Evolutionary conservation across 2,113 vertebrate species (phyloP).

Genomic region (Lepus timidus): DNA sequence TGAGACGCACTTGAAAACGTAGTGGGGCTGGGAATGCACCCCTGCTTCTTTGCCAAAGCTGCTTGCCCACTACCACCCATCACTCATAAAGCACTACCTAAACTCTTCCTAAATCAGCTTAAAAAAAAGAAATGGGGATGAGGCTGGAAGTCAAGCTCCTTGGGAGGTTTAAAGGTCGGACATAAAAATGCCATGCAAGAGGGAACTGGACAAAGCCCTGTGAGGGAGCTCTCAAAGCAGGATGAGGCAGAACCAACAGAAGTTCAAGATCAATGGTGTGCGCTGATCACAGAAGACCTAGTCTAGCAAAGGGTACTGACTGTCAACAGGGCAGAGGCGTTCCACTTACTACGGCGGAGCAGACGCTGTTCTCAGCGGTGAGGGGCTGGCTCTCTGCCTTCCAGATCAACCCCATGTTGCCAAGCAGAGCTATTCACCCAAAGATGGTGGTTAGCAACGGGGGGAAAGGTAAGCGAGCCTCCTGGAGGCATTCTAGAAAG

Average conservation of each 20-base stretch:
- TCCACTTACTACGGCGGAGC: slow-evolving; percentile 61
- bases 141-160: slow-evolving; percentile 17
- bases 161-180: slow-evolving; percentile 75
- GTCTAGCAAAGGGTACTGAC: slow-evolving; percentile 68
- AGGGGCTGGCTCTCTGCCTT: slow-evolving; percentile 56
- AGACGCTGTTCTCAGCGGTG: slow-evolving; percentile 49
- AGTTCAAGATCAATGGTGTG: slow-evolving; percentile 81
- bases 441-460: background rate
- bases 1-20: slow-evolving; percentile 15
- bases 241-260: slow-evolving; percentile 76
- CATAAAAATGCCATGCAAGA: slow-evolving; percentile 74
- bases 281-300: slow-evolving; percentile 82
- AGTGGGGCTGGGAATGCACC: background rate
- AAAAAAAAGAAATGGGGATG: slow-evolving; percentile 62
- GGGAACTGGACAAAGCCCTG: slow-evolving; percentile 81
- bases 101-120: slow-evolving; percentile 69
- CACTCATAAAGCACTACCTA: slow-evolving; percentile 58
- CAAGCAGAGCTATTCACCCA: slow-evolving; percentile 55
- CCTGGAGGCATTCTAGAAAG: background rate
- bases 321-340: slow-evolving; percentile 41
- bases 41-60: background rate
- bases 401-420: slow-evolving; percentile 62
- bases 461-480: background rate
- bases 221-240: slow-evolving; percentile 82
- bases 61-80: background rate